A percentile compares a stretch with the other conserved stretches of the same genome.
Evolutionary conservation across 2,888 invertebrate genomes (phyloP).

Genomic region (Pycnomerus fuliginosus): DNA sequence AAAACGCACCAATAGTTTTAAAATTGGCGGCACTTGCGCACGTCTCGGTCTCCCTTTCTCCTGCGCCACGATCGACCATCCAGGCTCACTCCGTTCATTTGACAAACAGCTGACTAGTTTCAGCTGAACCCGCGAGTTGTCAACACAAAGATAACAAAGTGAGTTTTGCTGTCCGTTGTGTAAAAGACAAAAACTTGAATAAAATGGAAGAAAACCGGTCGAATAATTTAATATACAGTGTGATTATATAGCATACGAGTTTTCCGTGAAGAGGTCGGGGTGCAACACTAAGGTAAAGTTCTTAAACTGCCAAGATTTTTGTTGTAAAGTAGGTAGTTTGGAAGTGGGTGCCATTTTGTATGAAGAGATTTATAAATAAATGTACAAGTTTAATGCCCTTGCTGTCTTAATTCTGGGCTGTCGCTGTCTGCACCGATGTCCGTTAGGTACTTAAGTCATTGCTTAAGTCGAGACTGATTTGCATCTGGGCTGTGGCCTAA

Average conservation of each 20-base stretch:
- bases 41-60: slow-evolving; percentile 19
- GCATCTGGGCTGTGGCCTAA: slow-evolving; percentile 20
- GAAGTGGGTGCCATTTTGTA: slow-evolving; percentile 40
- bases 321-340: slow-evolving; percentile 5
- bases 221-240: slow-evolving; percentile 33
- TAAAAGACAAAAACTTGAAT: slow-evolving; percentile 15
- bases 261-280: slow-evolving; percentile 31
- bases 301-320: slow-evolving; percentile 5
- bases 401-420: too few relatives aligned
- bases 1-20: too few relatives aligned
- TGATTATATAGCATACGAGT: slow-evolving; percentile 42
- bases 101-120: slow-evolving; percentile 47
- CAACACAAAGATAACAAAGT: slow-evolving; percentile 30
- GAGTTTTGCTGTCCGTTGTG: slow-evolving; percentile 31
- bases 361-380: slow-evolving; percentile 31
- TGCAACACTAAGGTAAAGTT: slow-evolving; percentile 34
- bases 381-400: slow-evolving; percentile 25
- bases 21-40: slow-evolving; percentile 22
- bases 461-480: slow-evolving; percentile 10
- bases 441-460: slow-evolving; percentile 13
- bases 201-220: slow-evolving; percentile 34
- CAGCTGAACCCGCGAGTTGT: slow-evolving; percentile 36
- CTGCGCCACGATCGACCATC: slow-evolving; percentile 1
- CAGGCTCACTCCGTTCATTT: slow-evolving; percentile 24
- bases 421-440: slow-evolving; percentile 2